Evolutionary conservation across 2,888 invertebrate species (phyloP).

Genomic region (Trichopria drosophilae): DNA sequence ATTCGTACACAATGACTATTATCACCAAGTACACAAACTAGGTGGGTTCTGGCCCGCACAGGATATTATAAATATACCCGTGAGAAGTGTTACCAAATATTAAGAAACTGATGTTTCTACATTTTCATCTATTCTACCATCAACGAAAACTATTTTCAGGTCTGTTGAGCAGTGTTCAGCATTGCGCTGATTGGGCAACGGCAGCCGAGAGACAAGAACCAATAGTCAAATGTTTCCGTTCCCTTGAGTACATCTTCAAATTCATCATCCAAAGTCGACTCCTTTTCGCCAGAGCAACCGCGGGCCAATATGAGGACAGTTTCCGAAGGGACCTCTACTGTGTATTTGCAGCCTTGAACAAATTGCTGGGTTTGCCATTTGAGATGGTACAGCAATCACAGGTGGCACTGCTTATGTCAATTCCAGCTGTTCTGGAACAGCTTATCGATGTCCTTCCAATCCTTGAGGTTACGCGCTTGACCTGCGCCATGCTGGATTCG

Average conservation of each 20-base stretch:
- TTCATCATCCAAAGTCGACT: conserved; percentile 87
- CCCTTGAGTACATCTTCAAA: conserved; percentile 89
- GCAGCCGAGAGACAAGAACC: conserved; percentile 87
- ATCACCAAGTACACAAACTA: too few relatives aligned
- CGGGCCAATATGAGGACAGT: conserved; percentile 86
- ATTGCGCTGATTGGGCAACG: conserved; percentile 84
- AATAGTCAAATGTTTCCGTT: conserved; percentile 86
- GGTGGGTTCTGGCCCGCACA: too few relatives aligned
- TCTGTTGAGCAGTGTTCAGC: conserved; percentile 83
- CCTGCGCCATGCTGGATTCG: conserved; percentile 78
- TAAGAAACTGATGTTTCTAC: too few relatives aligned
- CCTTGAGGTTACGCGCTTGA: conserved; percentile 77
- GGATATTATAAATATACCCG: too few relatives aligned
- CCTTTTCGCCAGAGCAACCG: conserved; percentile 82
- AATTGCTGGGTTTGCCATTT: conserved; percentile 72
- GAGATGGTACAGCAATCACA: conserved; percentile 79
- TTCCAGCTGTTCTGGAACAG: conserved; percentile 83
- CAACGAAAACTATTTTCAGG: too few relatives aligned
- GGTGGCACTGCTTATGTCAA: conserved; percentile 79
- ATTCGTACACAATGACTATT: too few relatives aligned
- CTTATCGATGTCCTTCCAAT: conserved; percentile 74
- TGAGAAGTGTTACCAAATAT: too few relatives aligned
- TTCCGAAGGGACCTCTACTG: conserved; percentile 81
- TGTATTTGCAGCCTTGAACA: conserved; percentile 77
- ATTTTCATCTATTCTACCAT: too few relatives aligned